Percentiles rank a stretch among this genome's conserved stretches.
Conservation (phyloP, 2,888 invertebrate species). For the Cephus nigrinus region DNA sequence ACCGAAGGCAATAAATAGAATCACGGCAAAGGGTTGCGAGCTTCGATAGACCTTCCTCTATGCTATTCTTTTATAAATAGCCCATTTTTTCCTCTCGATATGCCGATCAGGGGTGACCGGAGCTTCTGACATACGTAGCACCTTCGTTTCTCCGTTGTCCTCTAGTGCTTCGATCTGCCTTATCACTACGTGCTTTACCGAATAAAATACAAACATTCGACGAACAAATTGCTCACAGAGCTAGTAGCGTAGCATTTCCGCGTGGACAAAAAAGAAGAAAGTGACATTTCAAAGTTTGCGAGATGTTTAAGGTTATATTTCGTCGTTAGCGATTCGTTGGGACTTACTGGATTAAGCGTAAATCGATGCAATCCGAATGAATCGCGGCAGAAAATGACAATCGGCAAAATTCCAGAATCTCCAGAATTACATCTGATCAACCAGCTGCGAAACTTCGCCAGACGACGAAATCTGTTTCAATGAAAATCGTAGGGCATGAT, state of each 20-base stretch:
- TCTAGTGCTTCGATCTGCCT: constrained; percentile 15
- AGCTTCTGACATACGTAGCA: not conserved
- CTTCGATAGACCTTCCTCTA: constrained; percentile 51
- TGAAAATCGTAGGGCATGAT: constrained; percentile 37
- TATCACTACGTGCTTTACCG: no score
- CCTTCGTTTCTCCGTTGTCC: constrained; percentile 6
- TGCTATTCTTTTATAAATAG: constrained; percentile 51
- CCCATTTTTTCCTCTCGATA: constrained; percentile 21
- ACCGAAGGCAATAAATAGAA: constrained; percentile 44
- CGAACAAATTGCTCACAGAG: no score
- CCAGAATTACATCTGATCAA: constrained; percentile 30
- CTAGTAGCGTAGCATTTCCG: no score
- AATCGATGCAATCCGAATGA: no score
- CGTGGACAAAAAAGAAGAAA: no score
- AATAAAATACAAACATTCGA: no score
- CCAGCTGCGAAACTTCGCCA: constrained; percentile 33
- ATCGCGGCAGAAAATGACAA: constrained; percentile 15
- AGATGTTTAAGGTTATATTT: no score
- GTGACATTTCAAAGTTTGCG: no score
- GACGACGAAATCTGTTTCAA: constrained; percentile 40
- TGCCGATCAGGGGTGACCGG: not conserved
- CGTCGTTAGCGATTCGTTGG: no score
- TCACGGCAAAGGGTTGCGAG: constrained; percentile 25
- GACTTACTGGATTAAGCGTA: no score
- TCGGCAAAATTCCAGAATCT: constrained; percentile 21